Percentiles rank a stretch among this genome's conserved stretches.
phyloP scores from a whole-genome alignment of 2,888 invertebrate genomes.

The Gymnoscelis rufifasciata region DNA sequence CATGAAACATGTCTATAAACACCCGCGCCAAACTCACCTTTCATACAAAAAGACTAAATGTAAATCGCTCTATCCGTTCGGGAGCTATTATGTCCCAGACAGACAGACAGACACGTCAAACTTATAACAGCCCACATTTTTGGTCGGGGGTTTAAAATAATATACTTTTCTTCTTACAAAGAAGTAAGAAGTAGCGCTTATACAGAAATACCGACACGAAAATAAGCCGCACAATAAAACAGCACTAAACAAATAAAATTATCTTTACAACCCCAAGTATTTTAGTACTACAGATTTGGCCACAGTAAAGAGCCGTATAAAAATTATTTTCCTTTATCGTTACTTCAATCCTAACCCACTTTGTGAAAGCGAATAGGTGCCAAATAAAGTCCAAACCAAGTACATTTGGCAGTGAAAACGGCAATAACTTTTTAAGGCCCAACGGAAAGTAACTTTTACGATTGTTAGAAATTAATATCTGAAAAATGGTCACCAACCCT shows the following conservation, averaged over 20 bases:
- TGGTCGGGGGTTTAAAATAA: too few relatives aligned
- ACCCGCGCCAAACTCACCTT: too few relatives aligned
- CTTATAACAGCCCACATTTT: too few relatives aligned
- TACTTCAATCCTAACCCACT: conserved; percentile 51
- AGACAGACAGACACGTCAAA: too few relatives aligned
- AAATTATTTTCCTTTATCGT: conserved; percentile 55
- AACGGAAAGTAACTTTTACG: conserved; percentile 71
- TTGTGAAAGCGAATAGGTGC: conserved; percentile 48
- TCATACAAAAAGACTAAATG: too few relatives aligned
- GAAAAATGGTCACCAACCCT: conserved; percentile 67
- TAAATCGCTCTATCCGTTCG: too few relatives aligned
- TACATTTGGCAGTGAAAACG: conserved; percentile 59
- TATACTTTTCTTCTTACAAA: not conserved
- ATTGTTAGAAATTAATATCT: conserved; percentile 76
- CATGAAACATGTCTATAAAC: too few relatives aligned
- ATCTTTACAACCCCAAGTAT: conserved; percentile 16
- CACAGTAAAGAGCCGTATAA: conserved; percentile 53
- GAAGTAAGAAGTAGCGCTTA: not conserved
- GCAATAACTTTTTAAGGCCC: conserved; percentile 66
- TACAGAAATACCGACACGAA: not conserved
- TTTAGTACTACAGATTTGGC: conserved; percentile 31
- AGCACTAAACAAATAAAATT: conserved; percentile 19
- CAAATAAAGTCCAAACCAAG: conserved; percentile 61
- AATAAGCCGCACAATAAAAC: conserved; percentile 8
- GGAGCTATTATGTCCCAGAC: too few relatives aligned